Evolutionary conservation across 1,140 invertebrate genomes (phyloP).

Genomic region (Trichonephila clavipes): DNA sequence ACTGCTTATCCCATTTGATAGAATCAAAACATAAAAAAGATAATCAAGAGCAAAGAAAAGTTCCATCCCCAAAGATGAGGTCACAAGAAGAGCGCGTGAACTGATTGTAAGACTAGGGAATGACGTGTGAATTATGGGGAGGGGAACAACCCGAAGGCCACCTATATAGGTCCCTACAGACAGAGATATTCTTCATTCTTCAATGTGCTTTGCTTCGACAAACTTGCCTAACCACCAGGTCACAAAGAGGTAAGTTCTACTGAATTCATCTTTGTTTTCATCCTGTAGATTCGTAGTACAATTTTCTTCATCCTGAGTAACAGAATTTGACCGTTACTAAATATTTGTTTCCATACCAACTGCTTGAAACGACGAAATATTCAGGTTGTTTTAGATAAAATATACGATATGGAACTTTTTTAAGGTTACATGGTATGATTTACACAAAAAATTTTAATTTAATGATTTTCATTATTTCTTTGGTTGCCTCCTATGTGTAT

Average conservation of each 20-base stretch:
- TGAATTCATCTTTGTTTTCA: neutral
- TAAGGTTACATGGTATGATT: too few relatives aligned
- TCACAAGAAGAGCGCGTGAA: neutral
- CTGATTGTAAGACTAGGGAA: constrained; percentile 2
- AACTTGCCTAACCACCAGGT: constrained; percentile 10
- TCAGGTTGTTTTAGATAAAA: too few relatives aligned
- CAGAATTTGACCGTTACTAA: neutral
- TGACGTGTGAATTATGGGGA: neutral
- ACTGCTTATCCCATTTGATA: too few relatives aligned
- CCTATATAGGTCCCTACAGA: constrained; percentile 25
- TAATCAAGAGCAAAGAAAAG: neutral
- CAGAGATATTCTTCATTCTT: neutral
- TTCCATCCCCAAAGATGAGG: neutral
- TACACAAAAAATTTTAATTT: too few relatives aligned
- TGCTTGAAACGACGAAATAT: too few relatives aligned
- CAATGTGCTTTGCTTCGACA: neutral
- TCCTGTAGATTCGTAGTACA: neutral
- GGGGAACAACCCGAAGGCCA: neutral
- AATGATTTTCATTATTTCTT: too few relatives aligned
- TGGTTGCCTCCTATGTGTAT: too few relatives aligned
- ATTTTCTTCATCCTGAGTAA: neutral
- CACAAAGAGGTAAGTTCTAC: neutral
- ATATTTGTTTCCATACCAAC: neutral
- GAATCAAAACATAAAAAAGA: neutral
- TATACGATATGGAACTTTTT: too few relatives aligned